phyloP scores from a whole-genome alignment of 2,888 invertebrate genomes.

The Lumbricus terrestris region DNA sequence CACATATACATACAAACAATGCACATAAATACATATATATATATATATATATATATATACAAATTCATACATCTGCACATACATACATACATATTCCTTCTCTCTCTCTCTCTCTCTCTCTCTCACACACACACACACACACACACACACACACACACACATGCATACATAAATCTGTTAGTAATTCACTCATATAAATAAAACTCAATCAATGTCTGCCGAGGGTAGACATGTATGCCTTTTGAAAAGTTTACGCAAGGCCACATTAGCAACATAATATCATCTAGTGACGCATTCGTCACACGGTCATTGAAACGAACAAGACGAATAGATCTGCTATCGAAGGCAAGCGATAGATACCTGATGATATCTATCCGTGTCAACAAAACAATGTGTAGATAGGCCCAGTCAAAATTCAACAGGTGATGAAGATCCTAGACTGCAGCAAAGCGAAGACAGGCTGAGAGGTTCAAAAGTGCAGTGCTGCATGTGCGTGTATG shows the following conservation, averaged over 20 bases:
- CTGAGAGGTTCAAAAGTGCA: background rate
- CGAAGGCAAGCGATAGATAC: background rate
- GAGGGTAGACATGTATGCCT: background rate
- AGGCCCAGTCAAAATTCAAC: background rate
- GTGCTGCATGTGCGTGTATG: no score
- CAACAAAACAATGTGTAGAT: background rate
- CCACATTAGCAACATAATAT: background rate
- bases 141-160: no score
- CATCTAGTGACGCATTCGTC: background rate
- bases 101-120: no score
- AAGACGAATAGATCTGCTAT: background rate
- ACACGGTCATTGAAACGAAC: background rate
- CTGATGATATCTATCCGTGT: no score
- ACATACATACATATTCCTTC: no score
- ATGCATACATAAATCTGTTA: no score
- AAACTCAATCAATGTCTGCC: background rate
- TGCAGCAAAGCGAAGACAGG: background rate
- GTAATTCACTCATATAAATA: no score
- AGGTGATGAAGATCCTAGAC: background rate
- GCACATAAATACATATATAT: no score
- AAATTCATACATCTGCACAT: no score
- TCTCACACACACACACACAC: no score
- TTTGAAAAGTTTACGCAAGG: background rate
- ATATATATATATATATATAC: no score
- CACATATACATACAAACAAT: no score